phyloP scores from a whole-genome alignment of 2,888 invertebrate genomes.

The Seladonia tumulorum region DNA sequence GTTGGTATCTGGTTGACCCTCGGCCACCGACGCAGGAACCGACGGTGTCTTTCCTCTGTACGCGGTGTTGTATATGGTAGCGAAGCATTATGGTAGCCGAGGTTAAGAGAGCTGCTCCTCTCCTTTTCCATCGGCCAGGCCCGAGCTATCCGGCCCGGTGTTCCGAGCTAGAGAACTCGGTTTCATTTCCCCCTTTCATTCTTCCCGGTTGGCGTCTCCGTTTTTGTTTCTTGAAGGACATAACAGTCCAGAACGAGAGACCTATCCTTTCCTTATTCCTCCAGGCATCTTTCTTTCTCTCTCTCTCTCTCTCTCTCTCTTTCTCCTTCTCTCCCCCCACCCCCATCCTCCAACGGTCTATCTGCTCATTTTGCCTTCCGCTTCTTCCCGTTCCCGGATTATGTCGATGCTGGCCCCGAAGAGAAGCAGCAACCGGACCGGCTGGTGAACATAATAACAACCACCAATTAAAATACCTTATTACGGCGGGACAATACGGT shows the following conservation, averaged over 20 bases:
- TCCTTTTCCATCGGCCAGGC: conserved; percentile 6
- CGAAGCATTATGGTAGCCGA: conserved; percentile 63
- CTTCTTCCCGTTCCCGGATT: conserved; percentile 59
- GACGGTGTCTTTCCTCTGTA: conserved; percentile 67
- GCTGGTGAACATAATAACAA: conserved; percentile 79
- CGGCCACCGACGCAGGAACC: conserved; percentile 73
- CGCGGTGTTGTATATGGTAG: conserved; percentile 65
- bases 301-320: background rate
- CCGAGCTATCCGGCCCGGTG: background rate
- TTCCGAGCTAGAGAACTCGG: conserved; percentile 13
- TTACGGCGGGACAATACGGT: conserved; percentile 79
- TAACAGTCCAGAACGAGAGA: conserved; percentile 39
- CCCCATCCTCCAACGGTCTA: background rate
- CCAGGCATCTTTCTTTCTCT: background rate
- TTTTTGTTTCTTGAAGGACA: conserved; percentile 54
- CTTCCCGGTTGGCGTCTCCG: conserved; percentile 39
- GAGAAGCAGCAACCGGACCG: conserved; percentile 44
- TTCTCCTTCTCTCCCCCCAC: background rate
- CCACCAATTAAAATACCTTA: conserved; percentile 83
- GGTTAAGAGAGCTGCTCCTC: conserved; percentile 48
- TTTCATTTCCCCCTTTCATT: conserved; percentile 49
- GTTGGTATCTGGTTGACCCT: conserved; percentile 79
- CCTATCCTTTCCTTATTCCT: conserved; percentile 37
- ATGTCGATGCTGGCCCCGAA: conserved; percentile 54
- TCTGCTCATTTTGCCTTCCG: background rate